Base-by-base conservation (phyloP, 2,113 vertebrate genomes). In the Aphyosemion australe region DNA sequence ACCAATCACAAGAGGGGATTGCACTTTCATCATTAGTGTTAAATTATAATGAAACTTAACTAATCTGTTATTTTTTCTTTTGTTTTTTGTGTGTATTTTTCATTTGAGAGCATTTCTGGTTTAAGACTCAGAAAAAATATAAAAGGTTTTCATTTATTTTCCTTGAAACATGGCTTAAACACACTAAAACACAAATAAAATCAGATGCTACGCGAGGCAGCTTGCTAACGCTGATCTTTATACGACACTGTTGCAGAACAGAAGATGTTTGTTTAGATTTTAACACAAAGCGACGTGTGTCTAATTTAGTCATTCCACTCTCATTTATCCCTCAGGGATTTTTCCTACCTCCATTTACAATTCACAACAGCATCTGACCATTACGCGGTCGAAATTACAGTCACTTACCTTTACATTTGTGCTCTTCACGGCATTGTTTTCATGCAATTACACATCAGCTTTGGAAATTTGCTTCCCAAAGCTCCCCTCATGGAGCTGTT, bases 401-500 rank as follows among this genome's bases (percentile, higher is more conserved):
- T 18, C 50, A 69, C 61, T 58, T 19, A 26, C 20, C 32, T 48
- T 65, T 19, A 12, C 46, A 69, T 69, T 47, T 69, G 26, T 63
- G 21, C 19, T 31, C 34, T 61, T 63, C 32, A 9, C 65, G 67
- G 53, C 26, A 37, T 31, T 8, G 46, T 19, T 72, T 80, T 77
- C 65, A 51, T 79, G 59, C 47, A 64, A 73, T 76, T 76, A 66
- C 68, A 64, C 34, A 49, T 51, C 15, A 50, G 69, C 64, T 78
- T 74, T 78, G 21, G 77, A 76, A 68, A 10, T n/a, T 60, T 73
- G 39, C 65, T 71, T 57, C 46, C 43, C 49, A 34, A 41, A 57
- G 69, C 79, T 73, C 57, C 54, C 60, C 51, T 64, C 65, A 68
- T 68, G 47, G 69, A 79, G 73, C 74, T 64, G 52, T 81, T 90